A percentile compares a stretch with the other conserved stretches of the same genome.
Evolutionary conservation across 2,113 vertebrate genomes (phyloP).

Genomic region (Apodemus sylvaticus): DNA sequence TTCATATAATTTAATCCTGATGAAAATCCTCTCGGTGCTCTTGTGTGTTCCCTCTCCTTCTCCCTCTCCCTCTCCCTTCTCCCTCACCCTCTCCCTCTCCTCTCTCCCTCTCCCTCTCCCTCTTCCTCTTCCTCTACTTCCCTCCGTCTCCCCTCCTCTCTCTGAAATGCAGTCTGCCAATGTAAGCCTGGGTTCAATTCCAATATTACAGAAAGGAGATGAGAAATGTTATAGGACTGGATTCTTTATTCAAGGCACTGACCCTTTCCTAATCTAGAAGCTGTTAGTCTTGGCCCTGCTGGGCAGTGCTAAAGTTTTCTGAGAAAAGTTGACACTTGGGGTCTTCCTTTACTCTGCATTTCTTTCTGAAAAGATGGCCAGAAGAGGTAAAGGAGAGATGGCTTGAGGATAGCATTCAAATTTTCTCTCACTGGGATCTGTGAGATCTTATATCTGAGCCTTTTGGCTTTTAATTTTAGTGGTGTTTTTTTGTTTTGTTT

Average conservation of each 20-base stretch:
- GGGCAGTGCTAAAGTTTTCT: constrained; percentile 37
- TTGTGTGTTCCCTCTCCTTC: background rate
- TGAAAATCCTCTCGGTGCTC: constrained; percentile 81
- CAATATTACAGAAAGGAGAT: constrained; percentile 36
- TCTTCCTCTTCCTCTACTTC: fast-evolving
- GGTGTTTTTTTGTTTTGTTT: background rate
- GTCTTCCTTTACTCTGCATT: constrained; percentile 7
- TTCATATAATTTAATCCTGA: constrained; percentile 88
- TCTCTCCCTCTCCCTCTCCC: background rate
- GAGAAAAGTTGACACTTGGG: constrained; percentile 1
- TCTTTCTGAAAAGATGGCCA: constrained; percentile 16
- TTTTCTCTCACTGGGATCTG: background rate
- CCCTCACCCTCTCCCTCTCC: background rate
- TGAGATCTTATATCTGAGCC: background rate
- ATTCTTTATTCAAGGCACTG: constrained; percentile 14
- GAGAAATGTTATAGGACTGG: constrained; percentile 53
- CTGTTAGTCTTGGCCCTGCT: background rate
- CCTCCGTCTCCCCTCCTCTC: background rate
- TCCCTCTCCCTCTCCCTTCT: background rate
- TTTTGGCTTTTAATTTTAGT: background rate
- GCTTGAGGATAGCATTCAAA: background rate
- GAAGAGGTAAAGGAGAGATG: background rate
- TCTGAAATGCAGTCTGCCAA: constrained; percentile 22
- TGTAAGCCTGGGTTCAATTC: constrained; percentile 73
- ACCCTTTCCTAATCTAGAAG: constrained; percentile 37